Evolutionary conservation across 2,797 vertebrate genomes (phyloP), one percentile per base, ranked within the genome.

Genomic region (Acestrorhynchus altus): DNA sequence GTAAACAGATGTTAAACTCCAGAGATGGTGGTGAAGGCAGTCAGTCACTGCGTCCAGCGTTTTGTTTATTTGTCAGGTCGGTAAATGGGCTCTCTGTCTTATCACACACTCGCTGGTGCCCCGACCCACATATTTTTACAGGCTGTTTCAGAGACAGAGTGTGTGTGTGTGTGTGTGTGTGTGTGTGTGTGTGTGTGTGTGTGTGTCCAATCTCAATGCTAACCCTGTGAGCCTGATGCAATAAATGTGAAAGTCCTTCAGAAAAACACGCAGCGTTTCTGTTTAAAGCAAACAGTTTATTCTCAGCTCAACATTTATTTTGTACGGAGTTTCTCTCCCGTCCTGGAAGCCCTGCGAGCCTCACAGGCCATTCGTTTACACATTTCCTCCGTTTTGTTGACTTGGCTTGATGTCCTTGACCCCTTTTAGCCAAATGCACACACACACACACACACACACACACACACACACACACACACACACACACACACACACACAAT

Each of bases 211-310:
- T 52, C 56, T 44, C 46, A 52, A 10, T 39, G 46, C 44, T 51
- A 52, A 28, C 24, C 31, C 46, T 28, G 26, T 52, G 46, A 70
- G 57, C 51, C 46, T 52, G 56, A 63, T 52, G 54, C 44, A 42
- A 69, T 60, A 51, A 59, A 59, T 47, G 42, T 15, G 42, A 52
- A 42, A 8, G 31, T 11, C 63, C 7, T 1, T 22, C 40, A 46
- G 22, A 65, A 46, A 26, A 66, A 26, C 40, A 46, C 1, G 11
- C 20, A 22, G 49, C 60, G 70, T 61, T 44, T 11, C 47, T 59
- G 51, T 60, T 63, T 63, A 52, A 44, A 54, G 57, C 47, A 69
- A 77, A 77, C 75, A 70, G n/a, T 77, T 77, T 70, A 77, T 44
- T 76, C 40, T 8, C 3, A 51, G 31, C 20, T 68, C 28, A 51